phyloP scores from a whole-genome alignment of 1,140 invertebrate species.

The Thereuonema tuberculata region DNA sequence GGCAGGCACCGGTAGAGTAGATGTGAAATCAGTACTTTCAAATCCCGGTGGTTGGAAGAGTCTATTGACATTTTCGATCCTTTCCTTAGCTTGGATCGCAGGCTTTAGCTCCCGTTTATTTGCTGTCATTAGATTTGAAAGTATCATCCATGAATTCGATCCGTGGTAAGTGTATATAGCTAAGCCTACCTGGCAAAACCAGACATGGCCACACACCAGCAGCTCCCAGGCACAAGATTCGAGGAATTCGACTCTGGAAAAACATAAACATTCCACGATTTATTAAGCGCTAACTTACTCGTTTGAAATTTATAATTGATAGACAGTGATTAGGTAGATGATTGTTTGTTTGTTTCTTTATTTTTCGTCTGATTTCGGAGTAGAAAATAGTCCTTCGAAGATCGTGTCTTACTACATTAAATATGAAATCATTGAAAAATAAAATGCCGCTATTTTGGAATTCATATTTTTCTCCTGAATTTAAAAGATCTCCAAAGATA shows the following conservation, averaged over 20 bases:
- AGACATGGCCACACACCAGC: neutral
- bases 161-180: constrained; percentile 73
- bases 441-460: too few species aligned
- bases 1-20: constrained; percentile 14
- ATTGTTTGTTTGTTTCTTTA: too few species aligned
- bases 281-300: too few species aligned
- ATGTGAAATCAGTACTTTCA: constrained; percentile 23
- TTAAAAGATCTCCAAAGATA: too few species aligned
- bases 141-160: constrained; percentile 99
- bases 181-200: too few species aligned
- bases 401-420: too few species aligned
- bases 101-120: constrained; percentile 95
- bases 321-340: too few species aligned
- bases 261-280: neutral
- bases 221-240: neutral
- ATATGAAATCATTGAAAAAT: too few species aligned
- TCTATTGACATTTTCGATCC: constrained; percentile 76
- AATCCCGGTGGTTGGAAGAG: constrained; percentile 44
- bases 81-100: constrained; percentile 88
- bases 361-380: too few species aligned
- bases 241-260: neutral
- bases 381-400: too few species aligned
- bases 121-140: constrained; percentile 98
- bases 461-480: too few species aligned
- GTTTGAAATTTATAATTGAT: too few species aligned